Evolutionary conservation across 2,113 vertebrate species (phyloP), one percentile per base, ranked within the genome.

Genomic region (Ctenodactylus gundi): DNA sequence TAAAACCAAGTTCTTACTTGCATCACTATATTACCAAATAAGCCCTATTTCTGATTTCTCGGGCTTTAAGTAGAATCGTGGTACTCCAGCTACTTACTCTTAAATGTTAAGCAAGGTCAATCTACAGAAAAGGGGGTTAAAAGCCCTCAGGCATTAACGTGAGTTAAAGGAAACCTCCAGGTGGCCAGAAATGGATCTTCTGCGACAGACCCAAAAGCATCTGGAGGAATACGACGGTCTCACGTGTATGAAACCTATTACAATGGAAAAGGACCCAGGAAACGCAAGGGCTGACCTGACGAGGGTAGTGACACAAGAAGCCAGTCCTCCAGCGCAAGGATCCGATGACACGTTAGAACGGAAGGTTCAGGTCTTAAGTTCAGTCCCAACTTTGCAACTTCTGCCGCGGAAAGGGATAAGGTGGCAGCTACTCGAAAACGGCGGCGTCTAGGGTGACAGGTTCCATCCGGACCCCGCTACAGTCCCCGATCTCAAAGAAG

Each of bases 281-380:
- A 64, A 67, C 31, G 44, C 67, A 95, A 90, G 72, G 68, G 72
- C 91, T 21, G 53, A n/a, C n/a, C n/a, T n/a, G n/a, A n/a, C 58
- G 10, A 88, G 53, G 77, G 82, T 2, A 39, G 94, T n/a, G n/a
- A n/a, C 65, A 15, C 23, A 27, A 81, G 78, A 55, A 83, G 89
- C 60, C 83, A 3, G 75, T 58, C 86, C 55, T 92, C 53, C 34
- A 4, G 85, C n/a, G 27, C 60, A 83, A 44, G 64, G 95, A 85
- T 93, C 92, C 90, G 75, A 62, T 62, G 68, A 93, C 94, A 91
- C 0, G 84, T 39, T 13, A 31, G 81, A 75, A 41, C 17, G n/a
- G n/a, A n/a, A 76, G 73, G 57, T 75, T 78, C 65, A 2, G 0
- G 70, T 72, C 93, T 78, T 57, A 44, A 94, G 67, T 94, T 89